A percentile compares a stretch with the other conserved stretches of the same genome.
Evolutionary conservation across 2,888 invertebrate species (phyloP).

Genomic region (Tetragonula carbonaria): DNA sequence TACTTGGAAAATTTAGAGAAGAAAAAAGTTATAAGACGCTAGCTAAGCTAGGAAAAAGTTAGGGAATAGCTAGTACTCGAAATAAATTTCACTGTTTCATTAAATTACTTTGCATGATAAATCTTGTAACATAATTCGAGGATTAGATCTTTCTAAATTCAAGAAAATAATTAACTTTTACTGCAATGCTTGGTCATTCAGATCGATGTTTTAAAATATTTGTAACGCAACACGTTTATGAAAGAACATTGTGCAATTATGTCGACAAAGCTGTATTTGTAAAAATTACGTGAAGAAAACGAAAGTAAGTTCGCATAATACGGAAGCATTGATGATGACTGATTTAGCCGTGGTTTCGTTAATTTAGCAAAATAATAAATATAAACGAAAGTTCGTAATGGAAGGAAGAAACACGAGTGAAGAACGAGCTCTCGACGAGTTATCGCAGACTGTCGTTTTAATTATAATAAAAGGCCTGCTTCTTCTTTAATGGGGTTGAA

Average conservation of each 20-base stretch:
- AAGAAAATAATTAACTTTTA: background rate
- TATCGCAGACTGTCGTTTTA: background rate
- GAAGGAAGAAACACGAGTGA: constrained; percentile 32
- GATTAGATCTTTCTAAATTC: background rate
- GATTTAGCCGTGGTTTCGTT: background rate
- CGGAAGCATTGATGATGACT: constrained; percentile 1
- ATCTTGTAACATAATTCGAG: background rate
- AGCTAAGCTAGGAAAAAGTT: background rate
- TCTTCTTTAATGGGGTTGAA: constrained; percentile 18
- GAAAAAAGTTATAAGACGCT: background rate
- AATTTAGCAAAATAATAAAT: constrained; percentile 22
- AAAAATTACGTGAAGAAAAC: background rate
- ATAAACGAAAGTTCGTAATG: constrained; percentile 46
- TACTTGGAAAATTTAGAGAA: background rate
- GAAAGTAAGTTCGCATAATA: background rate
- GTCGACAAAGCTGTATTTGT: background rate
- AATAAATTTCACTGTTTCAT: background rate
- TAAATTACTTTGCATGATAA: background rate
- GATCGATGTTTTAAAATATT: background rate
- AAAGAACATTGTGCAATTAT: background rate
- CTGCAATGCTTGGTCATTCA: background rate
- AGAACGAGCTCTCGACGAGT: background rate
- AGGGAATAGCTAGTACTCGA: background rate
- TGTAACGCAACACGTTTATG: background rate
- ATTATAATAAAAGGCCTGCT: constrained; percentile 43